Percentiles rank a stretch among this genome's conserved stretches.
These are phyloP conservation scores for Acanthococcus lagerstroemiae DNA, from an alignment of 2,888 invertebrate genomes.

Conservation along the genomic window DNA sequence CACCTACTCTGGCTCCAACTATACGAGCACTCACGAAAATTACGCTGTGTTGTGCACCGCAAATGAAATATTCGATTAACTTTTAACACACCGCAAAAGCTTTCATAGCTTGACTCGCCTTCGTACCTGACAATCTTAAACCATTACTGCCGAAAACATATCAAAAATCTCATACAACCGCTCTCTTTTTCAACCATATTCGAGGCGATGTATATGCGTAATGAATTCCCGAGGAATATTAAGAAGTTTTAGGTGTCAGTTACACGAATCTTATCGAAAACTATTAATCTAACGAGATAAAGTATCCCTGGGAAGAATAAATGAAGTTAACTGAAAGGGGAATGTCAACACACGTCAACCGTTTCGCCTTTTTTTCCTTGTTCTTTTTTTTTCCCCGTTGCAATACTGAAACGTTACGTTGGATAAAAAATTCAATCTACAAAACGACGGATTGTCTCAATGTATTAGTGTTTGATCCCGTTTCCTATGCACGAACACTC, in stretches of 20 bases:
- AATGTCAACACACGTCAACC: neutral
- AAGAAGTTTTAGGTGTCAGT: neutral
- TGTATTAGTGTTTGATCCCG: no score
- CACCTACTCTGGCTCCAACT: no score
- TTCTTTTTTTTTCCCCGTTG: neutral
- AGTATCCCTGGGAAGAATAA: neutral
- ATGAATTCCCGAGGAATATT: neutral
- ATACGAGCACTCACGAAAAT: no score
- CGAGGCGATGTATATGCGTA: neutral
- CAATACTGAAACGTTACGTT: neutral
- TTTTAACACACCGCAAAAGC: no score
- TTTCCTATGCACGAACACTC: no score
- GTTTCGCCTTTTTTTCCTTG: neutral
- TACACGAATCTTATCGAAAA: neutral
- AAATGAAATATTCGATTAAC: no score
- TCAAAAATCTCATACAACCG: no score
- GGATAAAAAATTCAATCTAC: neutral
- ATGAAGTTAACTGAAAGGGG: neutral
- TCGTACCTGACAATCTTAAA: no score
- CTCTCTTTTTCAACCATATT: neutral
- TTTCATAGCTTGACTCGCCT: no score
- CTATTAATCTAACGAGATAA: neutral
- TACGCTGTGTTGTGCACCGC: no score
- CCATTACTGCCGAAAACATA: no score
- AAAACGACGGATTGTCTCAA: neutral